Evolutionary conservation across 2,113 vertebrate genomes (phyloP).

Genomic region (Apaloderma vittatum): DNA sequence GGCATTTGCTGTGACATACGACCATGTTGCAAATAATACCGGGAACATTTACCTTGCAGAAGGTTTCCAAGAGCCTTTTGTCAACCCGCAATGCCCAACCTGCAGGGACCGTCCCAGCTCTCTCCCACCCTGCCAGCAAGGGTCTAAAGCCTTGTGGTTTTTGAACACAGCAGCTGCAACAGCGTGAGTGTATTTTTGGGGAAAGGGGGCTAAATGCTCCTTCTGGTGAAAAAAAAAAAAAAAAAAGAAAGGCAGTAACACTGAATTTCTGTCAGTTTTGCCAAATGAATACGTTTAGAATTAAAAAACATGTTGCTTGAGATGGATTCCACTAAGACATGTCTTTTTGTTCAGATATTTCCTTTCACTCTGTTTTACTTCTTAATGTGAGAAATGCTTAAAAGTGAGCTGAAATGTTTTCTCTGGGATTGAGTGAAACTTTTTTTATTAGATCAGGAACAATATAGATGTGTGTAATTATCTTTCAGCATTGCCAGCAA

Average conservation of each 20-base stretch:
- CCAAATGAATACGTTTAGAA: slow-evolving; percentile 19
- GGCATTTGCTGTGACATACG: slow-evolving; percentile 49
- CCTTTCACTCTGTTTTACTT: slow-evolving; percentile 35
- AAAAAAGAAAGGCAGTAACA: neutral
- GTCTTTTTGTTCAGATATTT: slow-evolving; percentile 42
- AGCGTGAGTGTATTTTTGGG: accelerated
- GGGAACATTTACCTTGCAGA: slow-evolving; percentile 27
- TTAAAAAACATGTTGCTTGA: slow-evolving; percentile 20
- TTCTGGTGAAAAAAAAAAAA: neutral
- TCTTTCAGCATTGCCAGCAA: slow-evolving; percentile 24
- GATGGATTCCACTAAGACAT: slow-evolving; percentile 5
- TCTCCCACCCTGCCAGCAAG: neutral
- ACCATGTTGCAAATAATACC: neutral
- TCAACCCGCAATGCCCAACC: slow-evolving; percentile 4
- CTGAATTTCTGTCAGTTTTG: slow-evolving; percentile 30
- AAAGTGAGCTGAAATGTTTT: neutral
- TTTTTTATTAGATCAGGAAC: slow-evolving; percentile 14
- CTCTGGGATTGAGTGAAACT: neutral
- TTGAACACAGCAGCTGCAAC: neutral
- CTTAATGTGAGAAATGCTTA: neutral
- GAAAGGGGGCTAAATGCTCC: neutral
- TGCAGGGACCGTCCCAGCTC: neutral
- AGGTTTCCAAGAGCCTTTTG: slow-evolving; percentile 12
- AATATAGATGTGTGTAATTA: slow-evolving; percentile 39
- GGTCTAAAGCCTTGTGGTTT: neutral